A percentile compares a stretch with the other conserved stretches of the same genome.
Evolutionary conservation across 1,140 invertebrate genomes (phyloP).

Genomic region (Drosophila tani): DNA sequence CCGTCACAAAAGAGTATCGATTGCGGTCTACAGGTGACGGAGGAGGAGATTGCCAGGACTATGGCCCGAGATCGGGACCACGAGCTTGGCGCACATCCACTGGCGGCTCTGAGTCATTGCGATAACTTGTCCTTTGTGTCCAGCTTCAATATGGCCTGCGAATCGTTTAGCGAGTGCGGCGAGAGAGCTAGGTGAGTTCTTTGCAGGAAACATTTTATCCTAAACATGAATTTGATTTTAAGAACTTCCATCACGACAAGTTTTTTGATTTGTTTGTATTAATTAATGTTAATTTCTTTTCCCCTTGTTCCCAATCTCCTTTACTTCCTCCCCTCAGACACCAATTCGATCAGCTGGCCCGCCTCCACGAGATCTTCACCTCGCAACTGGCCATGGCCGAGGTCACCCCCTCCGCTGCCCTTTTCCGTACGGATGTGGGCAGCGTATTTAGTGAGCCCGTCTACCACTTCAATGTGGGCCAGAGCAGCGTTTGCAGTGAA

Average conservation of each 20-base stretch:
- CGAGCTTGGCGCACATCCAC: constrained; percentile 90
- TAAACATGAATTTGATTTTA: background rate
- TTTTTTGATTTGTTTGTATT: no score
- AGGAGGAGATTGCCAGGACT: constrained; percentile 95
- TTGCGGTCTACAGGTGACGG: constrained; percentile 92
- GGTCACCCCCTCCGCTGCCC: constrained; percentile 87
- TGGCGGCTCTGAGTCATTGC: constrained; percentile 94
- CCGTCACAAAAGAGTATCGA: constrained; percentile 85
- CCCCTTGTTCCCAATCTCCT: background rate
- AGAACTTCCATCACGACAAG: background rate
- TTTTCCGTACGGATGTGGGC: constrained; percentile 89
- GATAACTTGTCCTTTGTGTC: constrained; percentile 94
- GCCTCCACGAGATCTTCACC: constrained; percentile 89
- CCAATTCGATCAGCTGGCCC: constrained; percentile 89
- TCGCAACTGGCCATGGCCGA: constrained; percentile 89
- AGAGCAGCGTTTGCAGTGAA: constrained; percentile 88
- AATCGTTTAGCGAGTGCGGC: constrained; percentile 85
- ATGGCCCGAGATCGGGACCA: constrained; percentile 91
- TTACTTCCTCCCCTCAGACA: constrained; percentile 73
- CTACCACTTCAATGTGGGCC: constrained; percentile 90
- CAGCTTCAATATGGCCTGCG: constrained; percentile 91
- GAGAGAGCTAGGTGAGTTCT: constrained; percentile 80
- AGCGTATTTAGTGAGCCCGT: constrained; percentile 93
- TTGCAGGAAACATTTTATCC: no score
- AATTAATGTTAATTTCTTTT: background rate